Conservation (phyloP, 2,797 vertebrate genomes). For the Enteromius treurensis region DNA sequence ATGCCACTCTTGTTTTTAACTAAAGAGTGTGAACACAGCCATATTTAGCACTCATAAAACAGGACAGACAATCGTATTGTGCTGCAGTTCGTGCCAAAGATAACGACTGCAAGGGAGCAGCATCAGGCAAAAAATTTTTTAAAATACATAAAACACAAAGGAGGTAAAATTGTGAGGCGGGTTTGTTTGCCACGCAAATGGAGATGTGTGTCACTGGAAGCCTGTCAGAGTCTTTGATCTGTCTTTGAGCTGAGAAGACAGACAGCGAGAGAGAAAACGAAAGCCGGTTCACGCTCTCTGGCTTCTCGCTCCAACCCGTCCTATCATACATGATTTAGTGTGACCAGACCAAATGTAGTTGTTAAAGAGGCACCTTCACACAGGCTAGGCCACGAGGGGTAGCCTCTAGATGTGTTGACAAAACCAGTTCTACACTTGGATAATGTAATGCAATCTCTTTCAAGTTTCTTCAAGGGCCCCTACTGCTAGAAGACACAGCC, state of each 20-base stretch:
- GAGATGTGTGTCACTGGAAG: slow-evolving; percentile 28
- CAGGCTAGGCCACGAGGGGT: slow-evolving; percentile 16
- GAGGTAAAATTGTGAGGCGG: slow-evolving; percentile 11
- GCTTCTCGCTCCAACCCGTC: slow-evolving; percentile 20
- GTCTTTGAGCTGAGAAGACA: slow-evolving; percentile 49
- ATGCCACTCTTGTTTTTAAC: background rate
- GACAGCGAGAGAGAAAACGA: slow-evolving; percentile 35
- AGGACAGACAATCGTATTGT: background rate
- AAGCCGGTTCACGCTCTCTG: slow-evolving; percentile 38
- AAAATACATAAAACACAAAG: slow-evolving; percentile 29
- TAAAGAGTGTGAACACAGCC: background rate
- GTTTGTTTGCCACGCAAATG: slow-evolving; percentile 39
- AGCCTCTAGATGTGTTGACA: slow-evolving; percentile 40
- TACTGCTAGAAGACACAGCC: slow-evolving; percentile 40
- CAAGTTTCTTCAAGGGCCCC: slow-evolving; percentile 49
- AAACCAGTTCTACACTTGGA: slow-evolving; percentile 39
- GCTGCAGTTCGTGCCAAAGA: background rate
- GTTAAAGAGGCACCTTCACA: slow-evolving; percentile 37
- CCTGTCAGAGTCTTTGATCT: slow-evolving; percentile 53
- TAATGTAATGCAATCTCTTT: slow-evolving; percentile 54
- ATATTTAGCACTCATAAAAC: background rate
- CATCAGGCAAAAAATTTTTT: background rate
- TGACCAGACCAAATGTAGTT: slow-evolving; percentile 47
- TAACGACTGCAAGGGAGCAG: background rate
- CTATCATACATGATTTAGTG: slow-evolving; percentile 50